phyloP scores from a whole-genome alignment of 2,113 vertebrate species.

The Geococcyx californianus region DNA sequence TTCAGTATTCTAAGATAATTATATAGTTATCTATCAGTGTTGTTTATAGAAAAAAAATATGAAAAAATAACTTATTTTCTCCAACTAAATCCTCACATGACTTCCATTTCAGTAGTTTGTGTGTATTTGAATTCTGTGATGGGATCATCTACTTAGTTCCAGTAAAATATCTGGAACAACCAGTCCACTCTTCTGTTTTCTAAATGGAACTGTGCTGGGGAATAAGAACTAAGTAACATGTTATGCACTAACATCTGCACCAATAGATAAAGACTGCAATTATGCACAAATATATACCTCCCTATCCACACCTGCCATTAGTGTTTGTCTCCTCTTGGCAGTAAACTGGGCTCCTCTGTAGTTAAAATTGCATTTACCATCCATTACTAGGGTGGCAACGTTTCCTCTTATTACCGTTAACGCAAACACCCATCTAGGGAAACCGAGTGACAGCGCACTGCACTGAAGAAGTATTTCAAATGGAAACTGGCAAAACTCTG shows the following conservation, averaged over 20 bases:
- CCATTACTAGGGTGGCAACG: not conserved
- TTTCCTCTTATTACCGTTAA: not conserved
- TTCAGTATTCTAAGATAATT: not conserved
- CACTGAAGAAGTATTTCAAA: not conserved
- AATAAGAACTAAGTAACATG: not conserved
- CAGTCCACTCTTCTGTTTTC: not conserved
- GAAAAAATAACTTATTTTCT: not conserved
- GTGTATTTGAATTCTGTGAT: not conserved
- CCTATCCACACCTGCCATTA: not conserved
- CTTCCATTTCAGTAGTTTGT: not conserved
- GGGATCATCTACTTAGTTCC: not conserved
- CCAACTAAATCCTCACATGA: not conserved
- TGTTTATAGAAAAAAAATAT: not conserved
- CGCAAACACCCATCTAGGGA: not conserved
- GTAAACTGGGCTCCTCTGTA: not conserved
- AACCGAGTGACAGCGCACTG: not conserved
- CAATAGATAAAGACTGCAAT: not conserved
- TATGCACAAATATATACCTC: not conserved
- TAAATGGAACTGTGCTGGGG: not conserved
- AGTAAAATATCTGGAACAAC: not conserved
- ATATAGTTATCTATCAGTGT: not conserved
- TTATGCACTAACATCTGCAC: not conserved
- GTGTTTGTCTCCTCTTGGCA: not conserved
- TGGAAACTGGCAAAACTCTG: not conserved
- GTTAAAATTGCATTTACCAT: not conserved